Percentiles rank a stretch among this genome's conserved stretches.
Evolutionary conservation across 2,888 invertebrate species (phyloP).

Genomic region (Exephanes ischioxanthus): DNA sequence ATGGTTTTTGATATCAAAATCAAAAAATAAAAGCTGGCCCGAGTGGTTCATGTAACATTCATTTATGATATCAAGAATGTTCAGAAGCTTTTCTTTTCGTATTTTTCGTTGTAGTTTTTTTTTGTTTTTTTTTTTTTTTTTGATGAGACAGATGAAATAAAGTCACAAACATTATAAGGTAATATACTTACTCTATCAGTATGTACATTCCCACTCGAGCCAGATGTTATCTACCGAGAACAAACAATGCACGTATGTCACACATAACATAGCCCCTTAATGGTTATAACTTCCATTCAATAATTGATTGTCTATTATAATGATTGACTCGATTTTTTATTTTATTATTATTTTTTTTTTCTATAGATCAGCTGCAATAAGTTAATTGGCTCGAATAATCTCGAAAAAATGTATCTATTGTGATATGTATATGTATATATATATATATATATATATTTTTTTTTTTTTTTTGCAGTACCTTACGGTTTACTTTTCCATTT

Average conservation of each 20-base stretch:
- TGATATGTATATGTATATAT: neutral
- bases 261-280: slow-evolving; percentile 76
- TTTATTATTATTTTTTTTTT: slow-evolving; percentile 34
- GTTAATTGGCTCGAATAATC: slow-evolving; percentile 43
- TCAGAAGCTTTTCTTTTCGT: slow-evolving; percentile 58
- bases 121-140: slow-evolving; percentile 53
- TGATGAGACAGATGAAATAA: slow-evolving; percentile 77
- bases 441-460: no score
- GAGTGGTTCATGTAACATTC: slow-evolving; percentile 79
- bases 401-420: slow-evolving; percentile 57
- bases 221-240: slow-evolving; percentile 83
- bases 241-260: slow-evolving; percentile 80
- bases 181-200: slow-evolving; percentile 83
- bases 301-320: slow-evolving; percentile 58
- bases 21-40: slow-evolving; percentile 77
- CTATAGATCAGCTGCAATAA: slow-evolving; percentile 61
- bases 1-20: slow-evolving; percentile 56
- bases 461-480: slow-evolving; percentile 11
- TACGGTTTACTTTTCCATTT: slow-evolving; percentile 38
- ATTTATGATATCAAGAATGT: slow-evolving; percentile 69
- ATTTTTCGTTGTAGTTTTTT: slow-evolving; percentile 46
- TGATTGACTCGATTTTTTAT: slow-evolving; percentile 37
- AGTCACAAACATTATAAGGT: slow-evolving; percentile 81
- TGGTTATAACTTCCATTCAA: slow-evolving; percentile 73
- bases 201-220: slow-evolving; percentile 83